A percentile compares a stretch with the other conserved stretches of the same genome.
These are phyloP conservation scores for Lontra canadensis DNA, from an alignment of 2,113 vertebrate genomes.

Conservation along the genomic window DNA sequence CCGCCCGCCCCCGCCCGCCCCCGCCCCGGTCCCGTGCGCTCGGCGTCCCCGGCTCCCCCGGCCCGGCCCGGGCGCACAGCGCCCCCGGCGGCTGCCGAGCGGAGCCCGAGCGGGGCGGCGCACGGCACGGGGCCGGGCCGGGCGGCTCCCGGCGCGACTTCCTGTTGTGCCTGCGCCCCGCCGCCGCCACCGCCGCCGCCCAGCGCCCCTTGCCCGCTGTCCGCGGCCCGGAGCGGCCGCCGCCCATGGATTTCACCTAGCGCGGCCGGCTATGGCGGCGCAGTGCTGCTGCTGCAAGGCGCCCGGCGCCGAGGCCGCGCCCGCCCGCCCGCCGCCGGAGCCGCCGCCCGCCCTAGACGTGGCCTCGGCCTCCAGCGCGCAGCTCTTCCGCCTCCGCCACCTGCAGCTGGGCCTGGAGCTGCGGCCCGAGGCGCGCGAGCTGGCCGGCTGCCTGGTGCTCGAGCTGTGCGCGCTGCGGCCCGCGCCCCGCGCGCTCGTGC, in stretches of 20 bases:
- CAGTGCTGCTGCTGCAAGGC: constrained; percentile 92
- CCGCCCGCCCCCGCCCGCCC: too few relatives aligned
- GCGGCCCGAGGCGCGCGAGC: constrained; percentile 90
- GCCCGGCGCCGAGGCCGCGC: constrained; percentile 79
- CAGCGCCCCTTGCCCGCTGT: constrained; percentile 53
- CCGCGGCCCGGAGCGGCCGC: constrained; percentile 68
- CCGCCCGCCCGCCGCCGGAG: constrained; percentile 75
- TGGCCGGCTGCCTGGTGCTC: constrained; percentile 93
- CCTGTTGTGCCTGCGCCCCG: constrained; percentile 76
- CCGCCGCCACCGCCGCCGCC: constrained; percentile 49
- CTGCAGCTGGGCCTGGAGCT: constrained; percentile 92
- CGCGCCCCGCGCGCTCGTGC: constrained; percentile 86
- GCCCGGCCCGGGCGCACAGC: constrained; percentile 40
- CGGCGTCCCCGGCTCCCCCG: not conserved
- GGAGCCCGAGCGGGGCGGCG: constrained; percentile 71
- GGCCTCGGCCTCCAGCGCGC: constrained; percentile 92
- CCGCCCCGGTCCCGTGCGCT: not conserved
- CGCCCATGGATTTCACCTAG: constrained; percentile 91
- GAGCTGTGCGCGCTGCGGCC: constrained; percentile 86
- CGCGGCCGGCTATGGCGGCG: constrained; percentile 74
- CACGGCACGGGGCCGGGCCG: constrained; percentile 71
- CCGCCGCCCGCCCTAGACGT: constrained; percentile 86
- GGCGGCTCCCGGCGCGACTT: constrained; percentile 79
- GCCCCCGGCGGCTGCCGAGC: constrained; percentile 73
- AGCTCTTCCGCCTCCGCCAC: constrained; percentile 90